Base-by-base conservation (phyloP, 2,797 vertebrate genomes). In the Momotus momota region DNA sequence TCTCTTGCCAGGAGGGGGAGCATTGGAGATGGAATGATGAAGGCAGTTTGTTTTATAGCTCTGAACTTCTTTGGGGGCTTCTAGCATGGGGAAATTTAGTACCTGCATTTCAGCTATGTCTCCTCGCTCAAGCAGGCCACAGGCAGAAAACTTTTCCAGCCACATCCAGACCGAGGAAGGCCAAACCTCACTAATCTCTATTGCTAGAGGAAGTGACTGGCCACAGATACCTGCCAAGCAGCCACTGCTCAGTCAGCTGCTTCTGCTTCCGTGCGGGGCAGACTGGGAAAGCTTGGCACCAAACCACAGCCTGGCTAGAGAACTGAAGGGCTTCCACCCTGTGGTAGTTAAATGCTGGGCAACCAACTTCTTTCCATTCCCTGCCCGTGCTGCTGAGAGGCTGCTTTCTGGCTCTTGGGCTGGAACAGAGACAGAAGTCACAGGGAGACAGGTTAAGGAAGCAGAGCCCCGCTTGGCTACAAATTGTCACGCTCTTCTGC, bases 381-480 rank as follows among this genome's bases (percentile, higher is more conserved):
- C n/a, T 91, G 31, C 54, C 84, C 5, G 0, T 54, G 55, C 55
- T 92, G 55, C 84, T 85, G 66, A 61, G 38, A 19, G 60, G 52
- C 65, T 78, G 14, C 31, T 49, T 18, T 16, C 45, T 90, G 25
- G 51, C 48, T 94, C 17, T 49, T 54, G 62, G 49, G 14, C 74
- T 94, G 80, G 31, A 88, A 51, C 6, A 7, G 72, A 66, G 71
- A 57, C 9, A n/a, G 65, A 52, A 83, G 12, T 41, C 22, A 3
- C 0, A 0, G 43, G 46, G 31, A 74, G 35, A 11, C 41, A 1
- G 20, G 6, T 0, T 64, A 48, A 46, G 69, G n/a, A 81, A 70
- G 55, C 46, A 60, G 46, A 86, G 5, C 22, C 29, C 17, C 0
- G 0, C 4, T 1, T 41, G 54, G 27, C 81, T 90, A 64, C 35